Evolutionary conservation across 2,888 invertebrate genomes (phyloP), one percentile per base, ranked within the genome.

Genomic region (Parochlus steinenii): DNA sequence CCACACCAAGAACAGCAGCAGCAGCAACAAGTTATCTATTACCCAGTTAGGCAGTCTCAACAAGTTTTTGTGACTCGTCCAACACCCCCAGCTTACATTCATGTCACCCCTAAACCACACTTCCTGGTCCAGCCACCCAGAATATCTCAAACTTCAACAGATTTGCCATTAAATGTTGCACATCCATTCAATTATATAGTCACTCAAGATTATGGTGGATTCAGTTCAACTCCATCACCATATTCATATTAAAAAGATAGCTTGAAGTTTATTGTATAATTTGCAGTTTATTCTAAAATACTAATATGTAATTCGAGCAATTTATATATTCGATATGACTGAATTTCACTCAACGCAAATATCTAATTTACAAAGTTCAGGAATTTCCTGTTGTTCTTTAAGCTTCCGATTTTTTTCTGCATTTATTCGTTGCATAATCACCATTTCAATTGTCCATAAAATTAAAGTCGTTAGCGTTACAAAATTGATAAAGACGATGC

Each of bases 401-500:
- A 22, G 19, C 10, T 34, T 22, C 23, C 29, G 14, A 15, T 27
- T 23, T 6, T 2, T 3, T 34, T 15, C 22, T 4, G 22, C 6
- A 28, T 34, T 34, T 12, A 16, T 20, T 6, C 15, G 28, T 12
- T 34, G 27, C 34, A 37, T 37, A n/a, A 19, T 32, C 8, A 35
- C 11, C 22, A 40, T 12, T 22, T 40, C 40, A 3, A 33, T 18
- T 8, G 33, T 33, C 35, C 38, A 40, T 29, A 40, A 32, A 4
- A 19, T 11, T 5, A 40, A 24, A 3, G 39, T 39, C 6, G 18
- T 28, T 2, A 40, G 19, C 18, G 40, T 40, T 4, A 38, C 31
- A 6, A 30, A n/a, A 16, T 40, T 40, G 8, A 40, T 33, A 16
- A 39, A 36, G 7, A 38, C 24, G n/a, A 40, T 29, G 19, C 32